Base-by-base conservation (phyloP, 1,140 invertebrate genomes). In the Parapsyche elsis region DNA sequence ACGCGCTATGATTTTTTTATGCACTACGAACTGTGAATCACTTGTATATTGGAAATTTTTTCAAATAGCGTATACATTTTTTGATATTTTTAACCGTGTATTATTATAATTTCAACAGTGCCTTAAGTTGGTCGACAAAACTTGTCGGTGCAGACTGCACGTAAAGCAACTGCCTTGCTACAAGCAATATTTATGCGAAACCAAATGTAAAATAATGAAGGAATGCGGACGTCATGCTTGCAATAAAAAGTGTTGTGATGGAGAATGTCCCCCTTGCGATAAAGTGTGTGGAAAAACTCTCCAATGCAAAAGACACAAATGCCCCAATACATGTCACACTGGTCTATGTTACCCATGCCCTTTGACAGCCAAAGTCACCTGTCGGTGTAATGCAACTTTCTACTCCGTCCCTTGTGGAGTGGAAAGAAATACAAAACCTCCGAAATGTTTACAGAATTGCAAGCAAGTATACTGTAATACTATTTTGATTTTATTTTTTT, bases 281-380 rank as follows among this genome's bases (percentile, higher is more conserved):
- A 96, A 97, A 87, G 88, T 91, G 0, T 99, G 97, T 88, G 94
- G 94, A 9, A 94, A 93, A 85, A 93, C 91, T 0, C 86, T 98
- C 0, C 92, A 92, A 19, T 98, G 97, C 87, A 93, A 94, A 9
- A 94, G 96, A 74, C 97, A 99, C 86, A 97, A 97, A 87, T 99
- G 97, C 86, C 88, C 91, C 9, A 94, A 93, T 38, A 90, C 94
- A 0, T 98, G 96, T 86, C 97, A 98, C 85, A 92, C 90, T 83
- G 97, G 97, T 0, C 94, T 93, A 0, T 99, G 97, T 84, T 98
- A 97, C 88, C 97, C 97, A 0, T 99, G 97, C 84, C 92, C 92
- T 2, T 86, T 93, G 76, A 94, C 93, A 23, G 93, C 94, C 2
- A 91, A 93, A 84, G 91, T 98, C 0, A 92, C 92, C 19, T 99